phyloP scores from a whole-genome alignment of 2,797 vertebrate species.

The Sardinella longiceps region DNA sequence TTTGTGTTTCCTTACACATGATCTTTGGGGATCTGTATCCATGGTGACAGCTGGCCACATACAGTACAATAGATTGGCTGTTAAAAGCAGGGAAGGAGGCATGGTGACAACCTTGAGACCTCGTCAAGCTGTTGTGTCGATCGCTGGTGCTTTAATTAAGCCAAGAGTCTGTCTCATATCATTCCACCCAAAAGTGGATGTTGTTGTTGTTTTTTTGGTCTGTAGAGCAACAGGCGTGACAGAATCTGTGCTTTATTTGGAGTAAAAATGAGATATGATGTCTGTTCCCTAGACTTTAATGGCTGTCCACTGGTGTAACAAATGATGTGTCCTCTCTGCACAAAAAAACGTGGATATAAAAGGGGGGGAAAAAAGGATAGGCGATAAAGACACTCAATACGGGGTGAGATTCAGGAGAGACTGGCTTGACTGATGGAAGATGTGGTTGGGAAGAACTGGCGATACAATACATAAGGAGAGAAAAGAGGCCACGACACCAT shows the following conservation, averaged over 20 bases:
- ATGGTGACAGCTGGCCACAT: constrained; percentile 55
- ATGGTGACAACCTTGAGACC: constrained; percentile 45
- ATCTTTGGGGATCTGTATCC: constrained; percentile 54
- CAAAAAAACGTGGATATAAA: constrained; percentile 12
- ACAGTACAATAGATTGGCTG: constrained; percentile 43
- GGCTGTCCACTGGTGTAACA: constrained; percentile 16
- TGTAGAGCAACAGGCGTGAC: background rate
- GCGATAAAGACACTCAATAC: constrained; percentile 15
- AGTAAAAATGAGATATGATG: constrained; percentile 19
- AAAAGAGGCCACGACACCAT: constrained; percentile 45
- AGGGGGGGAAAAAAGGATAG: background rate
- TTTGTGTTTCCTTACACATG: constrained; percentile 30
- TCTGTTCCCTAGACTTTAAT: background rate
- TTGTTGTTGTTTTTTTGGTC: background rate
- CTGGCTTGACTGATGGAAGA: background rate
- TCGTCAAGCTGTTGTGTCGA: constrained; percentile 56
- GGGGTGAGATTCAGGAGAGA: background rate
- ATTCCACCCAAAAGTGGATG: background rate
- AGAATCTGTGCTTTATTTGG: background rate
- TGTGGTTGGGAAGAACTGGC: constrained; percentile 17
- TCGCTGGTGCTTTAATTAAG: constrained; percentile 46
- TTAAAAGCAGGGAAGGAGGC: constrained; percentile 46
- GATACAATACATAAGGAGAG: constrained; percentile 33
- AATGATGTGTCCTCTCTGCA: constrained; percentile 3
- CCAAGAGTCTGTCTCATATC: background rate